A percentile compares a stretch with the other conserved stretches of the same genome.
Conservation (phyloP, 2,797 vertebrate species). For the Chaunax sp. region DNA sequence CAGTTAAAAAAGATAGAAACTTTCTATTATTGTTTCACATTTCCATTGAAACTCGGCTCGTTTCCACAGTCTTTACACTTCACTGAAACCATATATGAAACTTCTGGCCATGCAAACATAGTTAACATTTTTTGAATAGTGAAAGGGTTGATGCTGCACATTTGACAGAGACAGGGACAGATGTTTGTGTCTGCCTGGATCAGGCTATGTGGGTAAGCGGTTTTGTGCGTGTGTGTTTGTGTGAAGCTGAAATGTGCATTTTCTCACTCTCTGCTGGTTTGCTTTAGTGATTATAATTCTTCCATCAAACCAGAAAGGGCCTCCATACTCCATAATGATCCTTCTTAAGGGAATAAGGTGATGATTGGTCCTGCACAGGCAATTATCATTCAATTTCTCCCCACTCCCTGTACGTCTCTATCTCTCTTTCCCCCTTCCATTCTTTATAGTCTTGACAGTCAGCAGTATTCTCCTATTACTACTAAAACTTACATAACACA, state of each 20-base stretch:
- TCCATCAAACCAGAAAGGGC: slow-evolving; percentile 69
- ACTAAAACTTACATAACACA: slow-evolving; percentile 56
- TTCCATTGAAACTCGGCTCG: background rate
- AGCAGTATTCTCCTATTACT: slow-evolving; percentile 58
- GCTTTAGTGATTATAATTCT: slow-evolving; percentile 79
- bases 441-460: slow-evolving; percentile 47
- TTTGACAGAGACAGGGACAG: slow-evolving; percentile 35
- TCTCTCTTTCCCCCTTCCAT: slow-evolving; percentile 25
- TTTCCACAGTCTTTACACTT: slow-evolving; percentile 23
- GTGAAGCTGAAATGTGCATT: slow-evolving; percentile 72
- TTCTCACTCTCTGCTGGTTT: slow-evolving; percentile 78
- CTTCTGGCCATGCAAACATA: slow-evolving; percentile 17
- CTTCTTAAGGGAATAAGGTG: slow-evolving; percentile 71
- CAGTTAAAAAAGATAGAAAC: background rate
- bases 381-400: slow-evolving; percentile 71
- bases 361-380: slow-evolving; percentile 72
- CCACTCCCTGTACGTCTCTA: slow-evolving; percentile 29
- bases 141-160: slow-evolving; percentile 39
- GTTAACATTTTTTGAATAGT: slow-evolving; percentile 30
- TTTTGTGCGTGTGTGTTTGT: slow-evolving; percentile 42
- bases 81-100: slow-evolving; percentile 16
- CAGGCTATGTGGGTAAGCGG: slow-evolving; percentile 19
- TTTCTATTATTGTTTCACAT: background rate
- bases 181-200: slow-evolving; percentile 49
- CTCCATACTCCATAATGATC: slow-evolving; percentile 73